Base-by-base conservation (phyloP, 2,888 invertebrate genomes). In the Coleophora flavipennella region DNA sequence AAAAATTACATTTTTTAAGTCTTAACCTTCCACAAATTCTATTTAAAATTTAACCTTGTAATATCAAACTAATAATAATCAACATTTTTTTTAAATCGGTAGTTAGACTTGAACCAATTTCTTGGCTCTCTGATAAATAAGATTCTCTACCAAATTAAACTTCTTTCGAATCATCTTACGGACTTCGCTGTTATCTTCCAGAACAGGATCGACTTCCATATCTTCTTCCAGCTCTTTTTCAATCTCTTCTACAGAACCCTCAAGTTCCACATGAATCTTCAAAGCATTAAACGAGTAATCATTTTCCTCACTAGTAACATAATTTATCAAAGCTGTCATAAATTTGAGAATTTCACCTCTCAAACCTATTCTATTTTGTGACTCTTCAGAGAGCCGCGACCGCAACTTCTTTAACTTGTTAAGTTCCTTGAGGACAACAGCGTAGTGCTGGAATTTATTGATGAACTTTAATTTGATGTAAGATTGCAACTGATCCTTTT, bases 401-500 rank as follows among this genome's bases (percentile, higher is more conserved):
- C 11, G 29, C 34, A 64, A 27, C 8, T 57, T 53, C 31, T 62
- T 59, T 13, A 64, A 27, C 38, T 58, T 58, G 0, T 55, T 53
- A 7, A 64, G 62, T 57, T 66, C 66, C 31, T 28, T 13, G 3
- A 61, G 44, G 42, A 56, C 41, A 10, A 8, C 8, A 27, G 1
- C 28, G 31, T 59, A 33, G 3, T 29, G 33, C 47, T 44, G 56
- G 10, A 8, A 1, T 27, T 27, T 27, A 9, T 10, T 10, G 6
- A 66, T 51, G 27, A 46, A 65, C 44, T 65, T 66, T 7, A 62
- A 46, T 39, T 48, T 60, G 9, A 67, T 60, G 37, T 67, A 67
- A 36, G 66, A 64, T 27, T 51, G 56, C 13, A 67, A 40, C 11
- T 39, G 33, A 4, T 64, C 51, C 48, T 50, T 65, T 46, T 60